Percentiles rank a stretch among this genome's conserved stretches.
phyloP scores from a whole-genome alignment of 1,140 invertebrate genomes.

The Drosophila oshimai region DNA sequence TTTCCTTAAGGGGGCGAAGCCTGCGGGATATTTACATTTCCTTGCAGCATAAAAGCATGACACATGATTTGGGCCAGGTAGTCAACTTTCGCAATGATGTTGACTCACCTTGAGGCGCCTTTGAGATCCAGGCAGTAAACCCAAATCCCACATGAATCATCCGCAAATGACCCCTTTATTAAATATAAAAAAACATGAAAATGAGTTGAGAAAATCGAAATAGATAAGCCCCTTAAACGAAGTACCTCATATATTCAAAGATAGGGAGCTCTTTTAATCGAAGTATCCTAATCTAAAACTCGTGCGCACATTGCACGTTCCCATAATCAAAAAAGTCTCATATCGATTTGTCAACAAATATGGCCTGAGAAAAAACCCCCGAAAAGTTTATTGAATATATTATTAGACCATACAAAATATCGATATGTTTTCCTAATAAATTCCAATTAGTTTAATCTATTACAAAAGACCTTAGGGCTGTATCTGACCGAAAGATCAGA shows the following conservation, averaged over 20 bases:
- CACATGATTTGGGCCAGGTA: constrained; percentile 19
- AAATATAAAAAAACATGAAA: not conserved
- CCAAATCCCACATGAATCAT: constrained; percentile 13
- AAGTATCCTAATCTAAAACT: constrained; percentile 13
- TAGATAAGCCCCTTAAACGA: not conserved
- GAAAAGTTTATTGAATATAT: constrained; percentile 22
- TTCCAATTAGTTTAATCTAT: constrained; percentile 67
- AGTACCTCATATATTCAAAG: not conserved
- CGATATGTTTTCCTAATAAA: constrained; percentile 40
- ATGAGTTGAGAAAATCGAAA: not conserved
- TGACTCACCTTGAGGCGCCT: constrained; percentile 12
- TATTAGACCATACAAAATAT: constrained; percentile 20
- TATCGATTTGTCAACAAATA: constrained; percentile 20
- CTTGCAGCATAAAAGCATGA: constrained; percentile 21
- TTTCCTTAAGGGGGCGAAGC: not conserved
- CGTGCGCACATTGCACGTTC: constrained; percentile 16
- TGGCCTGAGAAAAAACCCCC: not conserved
- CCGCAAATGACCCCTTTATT: not conserved
- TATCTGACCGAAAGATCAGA: not conserved
- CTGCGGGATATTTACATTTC: constrained; percentile 1
- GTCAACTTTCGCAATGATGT: constrained; percentile 1
- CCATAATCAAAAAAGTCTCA: constrained; percentile 8
- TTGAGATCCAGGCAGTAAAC: constrained; percentile 1
- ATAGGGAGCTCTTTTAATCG: not conserved
- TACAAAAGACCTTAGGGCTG: constrained; percentile 11